phyloP scores from a whole-genome alignment of 2,113 vertebrate species.

The Manacus vitellinus region DNA sequence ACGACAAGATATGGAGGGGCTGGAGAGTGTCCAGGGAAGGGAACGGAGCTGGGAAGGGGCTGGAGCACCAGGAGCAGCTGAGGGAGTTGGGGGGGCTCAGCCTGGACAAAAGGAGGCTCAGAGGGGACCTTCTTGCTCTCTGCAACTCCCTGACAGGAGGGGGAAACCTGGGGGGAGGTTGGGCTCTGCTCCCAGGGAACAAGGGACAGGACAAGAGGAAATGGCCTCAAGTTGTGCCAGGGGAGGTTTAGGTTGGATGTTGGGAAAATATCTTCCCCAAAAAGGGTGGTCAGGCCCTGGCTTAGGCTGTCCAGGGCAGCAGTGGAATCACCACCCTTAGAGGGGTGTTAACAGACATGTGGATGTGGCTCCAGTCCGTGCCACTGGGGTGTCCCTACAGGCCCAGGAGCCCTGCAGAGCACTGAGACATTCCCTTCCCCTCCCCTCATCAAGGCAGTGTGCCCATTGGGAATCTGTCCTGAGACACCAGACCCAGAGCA shows the following conservation, averaged over 20 bases:
- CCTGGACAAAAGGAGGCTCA: not conserved
- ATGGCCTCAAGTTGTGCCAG: not conserved
- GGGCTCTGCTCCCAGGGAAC: too few relatives aligned
- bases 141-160: not conserved
- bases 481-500: not conserved
- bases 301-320: not conserved
- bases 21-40: not conserved
- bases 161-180: too few relatives aligned
- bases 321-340: too few relatives aligned
- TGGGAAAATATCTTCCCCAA: not conserved
- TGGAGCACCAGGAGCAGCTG: not conserved
- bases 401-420: not conserved
- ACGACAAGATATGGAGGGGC: not conserved
- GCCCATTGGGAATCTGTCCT: not conserved
- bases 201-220: too few relatives aligned
- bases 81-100: not conserved
- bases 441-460: not conserved
- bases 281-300: not conserved
- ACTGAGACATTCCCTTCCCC: not conserved
- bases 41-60: fast-evolving
- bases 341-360: not conserved
- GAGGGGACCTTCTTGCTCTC: not conserved
- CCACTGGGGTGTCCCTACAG: not conserved
- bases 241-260: not conserved
- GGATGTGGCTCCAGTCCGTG: not conserved